Evolutionary conservation across 2,113 vertebrate genomes (phyloP), one percentile per base, ranked within the genome.

Genomic region (Collichthys lucidus): DNA sequence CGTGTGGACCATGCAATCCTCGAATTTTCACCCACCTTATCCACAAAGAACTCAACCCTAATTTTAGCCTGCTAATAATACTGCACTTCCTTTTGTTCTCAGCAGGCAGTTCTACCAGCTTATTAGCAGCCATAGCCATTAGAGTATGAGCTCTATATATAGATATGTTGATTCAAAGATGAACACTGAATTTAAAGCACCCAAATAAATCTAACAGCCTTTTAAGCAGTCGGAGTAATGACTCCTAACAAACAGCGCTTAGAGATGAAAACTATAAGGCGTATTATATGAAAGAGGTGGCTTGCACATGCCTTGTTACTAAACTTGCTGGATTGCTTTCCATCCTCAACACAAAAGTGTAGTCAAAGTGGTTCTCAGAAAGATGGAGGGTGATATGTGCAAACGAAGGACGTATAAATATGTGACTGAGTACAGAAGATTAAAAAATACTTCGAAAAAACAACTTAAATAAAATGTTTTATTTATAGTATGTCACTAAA

Each of bases 11-110:
- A 46, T 24, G 65, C 17, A 55, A 12, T 24, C 29, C 20, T 22
- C 15, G 26, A 31, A 71, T 61, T 60, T 76, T 64, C 31, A 61
- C 50, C 70, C 52, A 74, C 70, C 17, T 74, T 60, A 19, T 66
- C 1, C 35, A 72, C 57, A 17, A 77, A 62, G 15, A n/a, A 26
- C 15, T 57, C 52, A 46, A 42, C n/a, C 49, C 31, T 24, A 61
- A 22, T 62, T 82, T 1, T 64, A 35, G 63, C 40, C 31, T 0
- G 6, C 64, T 70, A 49, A 57, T 78, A 66, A 66, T 79, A 71
- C 35, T 15, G 6, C 26, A 49, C 59, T 74, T 70, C 22, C 2
- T n/a, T 7, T 31, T 46, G 17, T 56, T 46, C 5, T 1, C 3
- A 55, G 22, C 56, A 50, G 40, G 8, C 10, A 8, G 16, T 31